Evolutionary conservation across 2,888 invertebrate genomes (phyloP), one percentile per base, ranked within the genome.

Genomic region (Apodemia mormo): DNA sequence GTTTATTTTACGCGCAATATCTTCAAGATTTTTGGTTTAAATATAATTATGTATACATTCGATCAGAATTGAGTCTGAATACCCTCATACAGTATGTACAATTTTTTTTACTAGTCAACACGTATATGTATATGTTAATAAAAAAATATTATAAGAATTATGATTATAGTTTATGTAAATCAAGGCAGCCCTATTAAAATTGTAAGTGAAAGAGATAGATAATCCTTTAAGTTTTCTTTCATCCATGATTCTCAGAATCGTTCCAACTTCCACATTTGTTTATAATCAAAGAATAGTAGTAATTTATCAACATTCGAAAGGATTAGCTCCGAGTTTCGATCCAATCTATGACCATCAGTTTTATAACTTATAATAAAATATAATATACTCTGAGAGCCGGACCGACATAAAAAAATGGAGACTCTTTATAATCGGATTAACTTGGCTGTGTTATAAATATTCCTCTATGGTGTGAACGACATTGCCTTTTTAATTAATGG

Each of bases 401-500:
- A 29, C 52, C 43, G 45, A 52, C 52, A 54, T 64, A 49, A 52
- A 69, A 68, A 68, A 65, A 56, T 9, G 52, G n/a, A 40, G 40
- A 67, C 37, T 65, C 22, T n/a, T 56, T 58, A 30, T 68, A 68
- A 68, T 68, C 65, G 65, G 68, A 68, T 68, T 68, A 68, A 29
- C 30, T 52, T 45, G 45, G 45, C 12, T 5, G 6, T 30, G 37
- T 52, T 64, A 67, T 58, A 40, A 67, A 58, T 58, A 30, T 58
- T 58, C 29, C 6, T 30, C 12, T 58, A 12, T 45, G 45, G 45
- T 58, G 30, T 33, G 14, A 12, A 33, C 61, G 33, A 33, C 61
- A 33, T 61, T 61, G 33, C 29, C 29, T 49, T 49, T 61, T 61
- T 61, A 61, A 30, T 61, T 61, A 58, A 58, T 9, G 30, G 29